phyloP scores from a whole-genome alignment of 2,113 vertebrate genomes.

The Chunga burmeisteri region DNA sequence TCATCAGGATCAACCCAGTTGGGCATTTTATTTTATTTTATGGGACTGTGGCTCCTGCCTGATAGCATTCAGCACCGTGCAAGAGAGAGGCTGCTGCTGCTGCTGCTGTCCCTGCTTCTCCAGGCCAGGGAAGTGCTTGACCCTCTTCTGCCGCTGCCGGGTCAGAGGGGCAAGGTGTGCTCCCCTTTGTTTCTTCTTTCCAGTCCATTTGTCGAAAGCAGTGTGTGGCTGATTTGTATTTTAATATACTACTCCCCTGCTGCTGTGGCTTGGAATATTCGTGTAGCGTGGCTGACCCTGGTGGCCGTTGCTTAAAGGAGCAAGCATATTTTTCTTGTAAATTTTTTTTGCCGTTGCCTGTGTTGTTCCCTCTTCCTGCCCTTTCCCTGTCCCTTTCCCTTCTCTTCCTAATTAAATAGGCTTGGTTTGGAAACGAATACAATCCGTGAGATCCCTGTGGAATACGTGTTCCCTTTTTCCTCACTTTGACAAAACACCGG shows the following conservation, averaged over 20 bases:
- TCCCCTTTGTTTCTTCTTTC: background rate
- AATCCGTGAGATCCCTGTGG: background rate
- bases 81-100: background rate
- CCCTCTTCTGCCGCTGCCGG: background rate
- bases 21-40: background rate
- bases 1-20: background rate
- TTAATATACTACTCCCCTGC: background rate
- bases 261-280: background rate
- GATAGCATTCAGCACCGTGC: background rate
- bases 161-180: background rate
- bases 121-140: background rate
- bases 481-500: background rate
- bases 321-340: background rate
- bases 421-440: slow-evolving; percentile 12
- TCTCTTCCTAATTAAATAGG: slow-evolving; percentile 14
- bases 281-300: background rate
- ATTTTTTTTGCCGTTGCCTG: background rate
- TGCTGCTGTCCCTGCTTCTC: background rate
- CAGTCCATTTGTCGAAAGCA: background rate
- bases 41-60: background rate
- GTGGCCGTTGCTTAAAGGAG: background rate
- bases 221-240: background rate
- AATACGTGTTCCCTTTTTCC: background rate
- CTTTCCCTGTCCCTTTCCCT: background rate
- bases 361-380: background rate